Base-by-base conservation (phyloP, 2,797 vertebrate genomes). In the Coregonus suidteri region DNA sequence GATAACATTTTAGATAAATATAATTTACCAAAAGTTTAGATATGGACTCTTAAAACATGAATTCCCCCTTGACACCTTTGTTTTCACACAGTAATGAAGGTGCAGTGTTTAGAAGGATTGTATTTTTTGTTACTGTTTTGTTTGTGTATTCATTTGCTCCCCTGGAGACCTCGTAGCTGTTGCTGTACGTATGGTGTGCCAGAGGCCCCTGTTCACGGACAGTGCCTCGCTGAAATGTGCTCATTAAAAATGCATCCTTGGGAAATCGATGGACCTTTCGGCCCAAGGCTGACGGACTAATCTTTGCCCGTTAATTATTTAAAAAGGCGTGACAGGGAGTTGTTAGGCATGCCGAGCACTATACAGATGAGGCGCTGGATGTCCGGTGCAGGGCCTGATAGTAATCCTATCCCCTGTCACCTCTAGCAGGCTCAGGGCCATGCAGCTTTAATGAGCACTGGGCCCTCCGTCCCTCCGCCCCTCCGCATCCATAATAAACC, bases 301-400 rank as follows among this genome's bases (percentile, higher is more conserved):
- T 95, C 91, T 93, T 89, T 88, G 87, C 78, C 86, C 82, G 88
- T 94, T 93, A 94, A 94, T 95, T 94, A 95, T 94, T 95, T 91
- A 94, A 90, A 79, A 89, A 85, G 85, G 88, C 76, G 64, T 78
- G 81, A 83, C 76, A 77, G 81, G 78, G 76, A 74, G 69, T 52
- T 65, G 64, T 52, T 18, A 67, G 25, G 65, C 13, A 13, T 14
- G 69, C 77, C 53, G 68, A 70, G 83, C 67, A 66, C 72, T 73
- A 56, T 77, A 71, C 78, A 66, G 82, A 84, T 30, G 59, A 77
- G 41, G 51, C 6, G 73, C 74, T 75, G 64, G 79, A 80, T 71
- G 68, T 47, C 20, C 7, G n/a, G 56, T n/a, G 56, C 15, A n/a
- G 56, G n/a, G 56, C n/a, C 56, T 62, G 56, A 7, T 20, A n/a